Evolutionary conservation across 2,113 vertebrate species (phyloP).

Genomic region (Oreocharis arfaki): DNA sequence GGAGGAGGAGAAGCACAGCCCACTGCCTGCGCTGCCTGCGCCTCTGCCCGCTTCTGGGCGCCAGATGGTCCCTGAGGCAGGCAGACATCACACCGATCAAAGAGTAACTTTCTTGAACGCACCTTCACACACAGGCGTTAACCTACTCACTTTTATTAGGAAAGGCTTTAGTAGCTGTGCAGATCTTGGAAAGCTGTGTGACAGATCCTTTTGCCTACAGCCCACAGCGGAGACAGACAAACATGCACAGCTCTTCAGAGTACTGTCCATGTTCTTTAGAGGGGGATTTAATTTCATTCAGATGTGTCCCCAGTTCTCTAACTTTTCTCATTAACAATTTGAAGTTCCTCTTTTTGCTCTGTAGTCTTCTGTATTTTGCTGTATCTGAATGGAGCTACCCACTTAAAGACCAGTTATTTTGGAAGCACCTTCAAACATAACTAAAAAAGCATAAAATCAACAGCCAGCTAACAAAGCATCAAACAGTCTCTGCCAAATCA

Average conservation of each 20-base stretch:
- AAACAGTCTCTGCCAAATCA: not conserved
- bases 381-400: not conserved
- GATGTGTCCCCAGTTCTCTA: not conserved
- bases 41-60: rapidly evolving
- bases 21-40: rapidly evolving
- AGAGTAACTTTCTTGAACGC: not conserved
- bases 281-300: not conserved
- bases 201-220: not conserved
- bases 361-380: not conserved
- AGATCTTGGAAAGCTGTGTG: not conserved
- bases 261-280: not conserved
- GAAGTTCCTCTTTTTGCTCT: not conserved
- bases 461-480: not conserved
- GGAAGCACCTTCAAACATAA: not conserved
- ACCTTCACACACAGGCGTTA: not conserved
- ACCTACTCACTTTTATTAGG: not conserved
- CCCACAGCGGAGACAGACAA: not conserved
- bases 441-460: not conserved
- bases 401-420: not conserved
- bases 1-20: not conserved
- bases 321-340: not conserved
- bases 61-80: not conserved
- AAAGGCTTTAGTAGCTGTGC: not conserved
- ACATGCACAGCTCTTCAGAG: not conserved
- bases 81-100: not conserved